Evolutionary conservation across 2,888 invertebrate genomes (phyloP).

Genomic region (Acrocyrtus sp.): DNA sequence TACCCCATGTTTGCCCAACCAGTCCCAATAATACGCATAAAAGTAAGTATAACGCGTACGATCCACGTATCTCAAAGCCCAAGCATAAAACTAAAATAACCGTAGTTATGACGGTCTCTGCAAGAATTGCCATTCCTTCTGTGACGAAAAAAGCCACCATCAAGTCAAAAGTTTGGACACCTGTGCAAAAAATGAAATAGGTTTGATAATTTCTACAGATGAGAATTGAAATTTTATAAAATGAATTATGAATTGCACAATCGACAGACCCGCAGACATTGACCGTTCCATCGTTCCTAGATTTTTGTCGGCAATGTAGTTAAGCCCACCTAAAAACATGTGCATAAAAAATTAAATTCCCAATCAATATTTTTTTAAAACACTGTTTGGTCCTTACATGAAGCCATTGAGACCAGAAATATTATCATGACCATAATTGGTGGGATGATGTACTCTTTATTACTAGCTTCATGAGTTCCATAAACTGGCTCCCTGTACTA

Average conservation of each 20-base stretch:
- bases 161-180: slow-evolving; percentile 34
- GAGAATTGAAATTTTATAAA: not conserved
- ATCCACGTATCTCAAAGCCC: slow-evolving; percentile 24
- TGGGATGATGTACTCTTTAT: slow-evolving; percentile 31
- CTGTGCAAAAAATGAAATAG: slow-evolving; percentile 16
- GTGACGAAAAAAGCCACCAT: slow-evolving; percentile 38
- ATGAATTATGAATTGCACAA: not conserved
- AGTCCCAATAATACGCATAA: slow-evolving; percentile 28
- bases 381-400: too few relatives aligned
- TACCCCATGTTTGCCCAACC: slow-evolving; percentile 37
- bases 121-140: slow-evolving; percentile 31
- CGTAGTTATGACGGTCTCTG: slow-evolving; percentile 12
- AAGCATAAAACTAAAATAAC: slow-evolving; percentile 14
- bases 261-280: slow-evolving; percentile 22
- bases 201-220: not conserved
- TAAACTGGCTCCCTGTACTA: slow-evolving; percentile 38
- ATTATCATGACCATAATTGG: slow-evolving; percentile 29
- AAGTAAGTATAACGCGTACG: slow-evolving; percentile 6
- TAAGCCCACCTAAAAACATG: too few relatives aligned
- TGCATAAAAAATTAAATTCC: too few relatives aligned
- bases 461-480: slow-evolving; percentile 27
- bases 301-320: slow-evolving; percentile 34
- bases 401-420: slow-evolving; percentile 32
- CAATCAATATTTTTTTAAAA: too few relatives aligned
- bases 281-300: slow-evolving; percentile 43